These are phyloP conservation scores for Limenitis camilla DNA, from an alignment of 2,888 invertebrate species.

Conservation along the genomic window DNA sequence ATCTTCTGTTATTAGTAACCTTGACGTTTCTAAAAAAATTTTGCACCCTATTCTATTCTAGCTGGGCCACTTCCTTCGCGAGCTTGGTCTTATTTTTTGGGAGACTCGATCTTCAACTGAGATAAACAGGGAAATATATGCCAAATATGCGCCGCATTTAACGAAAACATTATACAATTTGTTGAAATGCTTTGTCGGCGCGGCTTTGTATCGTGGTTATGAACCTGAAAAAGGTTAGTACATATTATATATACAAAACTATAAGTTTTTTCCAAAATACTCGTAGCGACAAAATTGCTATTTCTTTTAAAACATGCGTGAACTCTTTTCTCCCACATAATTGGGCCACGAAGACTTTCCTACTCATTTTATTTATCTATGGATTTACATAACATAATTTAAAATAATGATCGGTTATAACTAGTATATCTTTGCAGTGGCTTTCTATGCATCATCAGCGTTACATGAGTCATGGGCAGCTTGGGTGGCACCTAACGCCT, in stretches of 20 bases:
- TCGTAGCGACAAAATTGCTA: not conserved
- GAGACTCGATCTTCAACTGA: conserved; percentile 30
- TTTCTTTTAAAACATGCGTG: too few species aligned
- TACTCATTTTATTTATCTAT: too few species aligned
- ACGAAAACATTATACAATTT: conserved; percentile 35
- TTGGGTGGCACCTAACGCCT: conserved; percentile 42
- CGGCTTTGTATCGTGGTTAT: conserved; percentile 38
- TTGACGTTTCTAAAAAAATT: not conserved
- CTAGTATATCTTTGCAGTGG: conserved; percentile 32
- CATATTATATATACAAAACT: not conserved
- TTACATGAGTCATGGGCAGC: conserved; percentile 46
- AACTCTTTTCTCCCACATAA: too few species aligned
- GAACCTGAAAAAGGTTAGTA: conserved; percentile 46
- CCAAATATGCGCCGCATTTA: conserved; percentile 34
- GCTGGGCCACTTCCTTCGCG: conserved; percentile 47
- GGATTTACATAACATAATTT: too few species aligned
- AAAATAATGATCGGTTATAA: too few species aligned
- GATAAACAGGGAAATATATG: conserved; percentile 12
- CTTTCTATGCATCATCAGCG: conserved; percentile 42
- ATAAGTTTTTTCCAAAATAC: not conserved
- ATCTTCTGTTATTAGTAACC: too few species aligned
- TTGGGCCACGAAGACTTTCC: too few species aligned
- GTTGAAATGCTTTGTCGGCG: conserved; percentile 38
- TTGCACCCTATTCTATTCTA: conserved; percentile 22
- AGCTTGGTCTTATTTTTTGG: conserved; percentile 51